A percentile compares a stretch with the other conserved stretches of the same genome.
These are phyloP conservation scores for Calidris pygmaea DNA, from an alignment of 2,113 vertebrate genomes.

Conservation along the genomic window DNA sequence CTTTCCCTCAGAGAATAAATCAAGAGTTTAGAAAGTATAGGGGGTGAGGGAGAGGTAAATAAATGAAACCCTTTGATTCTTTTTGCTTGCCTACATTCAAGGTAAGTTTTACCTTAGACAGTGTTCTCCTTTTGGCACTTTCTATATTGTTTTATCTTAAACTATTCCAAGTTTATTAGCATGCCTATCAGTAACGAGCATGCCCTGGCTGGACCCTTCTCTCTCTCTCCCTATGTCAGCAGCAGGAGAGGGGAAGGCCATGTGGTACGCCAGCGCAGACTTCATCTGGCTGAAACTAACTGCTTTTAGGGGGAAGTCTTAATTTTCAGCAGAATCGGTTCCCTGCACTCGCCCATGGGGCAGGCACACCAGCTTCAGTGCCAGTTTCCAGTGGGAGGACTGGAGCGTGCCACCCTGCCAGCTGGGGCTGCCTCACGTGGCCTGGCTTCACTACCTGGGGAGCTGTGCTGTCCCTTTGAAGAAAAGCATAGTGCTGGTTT, in stretches of 20 bases:
- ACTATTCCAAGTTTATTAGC: background rate
- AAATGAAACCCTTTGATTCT: background rate
- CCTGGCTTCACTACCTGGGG: background rate
- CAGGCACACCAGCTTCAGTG: rapidly evolving
- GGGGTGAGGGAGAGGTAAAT: background rate
- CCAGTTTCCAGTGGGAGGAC: rapidly evolving
- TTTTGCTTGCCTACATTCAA: background rate
- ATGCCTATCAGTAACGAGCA: background rate
- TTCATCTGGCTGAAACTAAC: background rate
- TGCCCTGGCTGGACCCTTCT: background rate
- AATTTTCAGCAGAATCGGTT: background rate
- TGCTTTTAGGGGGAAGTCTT: too few relatives aligned
- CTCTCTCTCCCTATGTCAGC: background rate
- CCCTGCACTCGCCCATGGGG: background rate
- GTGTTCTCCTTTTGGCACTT: background rate
- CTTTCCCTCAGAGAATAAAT: background rate
- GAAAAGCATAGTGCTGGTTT: rapidly evolving
- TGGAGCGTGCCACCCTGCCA: rapidly evolving
- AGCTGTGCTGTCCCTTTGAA: rapidly evolving
- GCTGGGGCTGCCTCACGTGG: rapidly evolving
- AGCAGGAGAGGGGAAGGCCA: background rate
- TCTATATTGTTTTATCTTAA: background rate
- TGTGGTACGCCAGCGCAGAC: background rate
- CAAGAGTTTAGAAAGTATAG: background rate
- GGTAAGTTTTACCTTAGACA: background rate